These are phyloP conservation scores for Caracal caracal DNA, from an alignment of 2,113 vertebrate species.

Conservation along the genomic window DNA sequence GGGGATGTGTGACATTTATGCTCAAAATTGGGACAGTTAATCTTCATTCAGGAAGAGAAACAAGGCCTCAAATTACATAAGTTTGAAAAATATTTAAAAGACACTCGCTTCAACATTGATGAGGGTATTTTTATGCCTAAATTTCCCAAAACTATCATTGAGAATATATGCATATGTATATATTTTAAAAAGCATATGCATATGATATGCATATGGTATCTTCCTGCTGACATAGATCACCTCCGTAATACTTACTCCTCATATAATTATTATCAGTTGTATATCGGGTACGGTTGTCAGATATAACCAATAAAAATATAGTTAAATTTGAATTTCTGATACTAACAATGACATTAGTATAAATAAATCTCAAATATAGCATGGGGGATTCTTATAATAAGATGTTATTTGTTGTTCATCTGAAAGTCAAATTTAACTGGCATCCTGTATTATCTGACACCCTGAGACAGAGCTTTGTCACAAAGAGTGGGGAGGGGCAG, in stretches of 20 bases:
- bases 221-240: not conserved
- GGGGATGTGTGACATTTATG: not conserved
- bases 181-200: not conserved
- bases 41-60: not conserved
- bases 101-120: not conserved
- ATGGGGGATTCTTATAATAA: not conserved
- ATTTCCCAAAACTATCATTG: not conserved
- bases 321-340: not conserved
- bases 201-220: not conserved
- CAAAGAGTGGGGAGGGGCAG: not conserved
- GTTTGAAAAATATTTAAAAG: not conserved
- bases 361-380: not conserved
- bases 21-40: not conserved
- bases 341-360: not conserved
- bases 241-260: not conserved
- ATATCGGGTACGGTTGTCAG: not conserved
- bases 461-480: not conserved
- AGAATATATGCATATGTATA: not conserved
- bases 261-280: not conserved
- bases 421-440: not conserved
- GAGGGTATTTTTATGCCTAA: not conserved
- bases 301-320: not conserved
- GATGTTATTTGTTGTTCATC: not conserved
- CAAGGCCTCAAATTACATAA: not conserved
- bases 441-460: not conserved